Evolutionary conservation across 1,140 invertebrate genomes (phyloP), one percentile per base, ranked within the genome.

Genomic region (Chironomus tepperi): DNA sequence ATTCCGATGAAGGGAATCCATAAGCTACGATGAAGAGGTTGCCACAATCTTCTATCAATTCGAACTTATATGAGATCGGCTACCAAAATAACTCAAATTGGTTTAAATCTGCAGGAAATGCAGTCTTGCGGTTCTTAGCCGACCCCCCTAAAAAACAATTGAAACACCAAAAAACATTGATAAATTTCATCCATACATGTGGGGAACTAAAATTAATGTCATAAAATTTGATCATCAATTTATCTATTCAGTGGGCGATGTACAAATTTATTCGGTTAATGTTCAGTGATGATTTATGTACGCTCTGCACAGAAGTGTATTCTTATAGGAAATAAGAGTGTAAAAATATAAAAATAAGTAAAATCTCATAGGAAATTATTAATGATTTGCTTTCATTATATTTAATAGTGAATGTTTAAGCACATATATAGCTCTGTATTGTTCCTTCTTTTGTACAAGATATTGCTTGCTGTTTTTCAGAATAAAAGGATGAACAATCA

Each of bases 381-480:
- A 70, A 70, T 70, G 65, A 70, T 70, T 70, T 70, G 65, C 65
- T 70, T 70, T 70, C 65, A 70, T 70, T 70, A 70, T n/a, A 18
- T 70, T 21, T 70, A 70, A 70, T 70, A 70, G 65, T 70, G n/a
- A 18, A 18, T 16, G 64, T 67, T 67, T n/a, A 16, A 16, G 15
- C 15, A 70, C 5, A 12, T n/a, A 47, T n/a, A 57, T 15, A n/a
- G 12, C 47, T 3, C 7, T 47, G 43, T 7, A 15, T 47, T 47
- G 8, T 47, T 47, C 15, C 42, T 15, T 2, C 43, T 47, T 47
- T 47, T 47, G 43, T 47, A 47, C 43, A 34, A 5, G 2, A 34
- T n/a, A 34, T 34, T 34, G 24, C 24, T 34, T 34, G 24, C 24
- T 34, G 24, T 34, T 34, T 34, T 34, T 34, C 24, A 34, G 1